phyloP scores from a whole-genome alignment of 2,113 vertebrate species.

The Pyrgilauda ruficollis region DNA sequence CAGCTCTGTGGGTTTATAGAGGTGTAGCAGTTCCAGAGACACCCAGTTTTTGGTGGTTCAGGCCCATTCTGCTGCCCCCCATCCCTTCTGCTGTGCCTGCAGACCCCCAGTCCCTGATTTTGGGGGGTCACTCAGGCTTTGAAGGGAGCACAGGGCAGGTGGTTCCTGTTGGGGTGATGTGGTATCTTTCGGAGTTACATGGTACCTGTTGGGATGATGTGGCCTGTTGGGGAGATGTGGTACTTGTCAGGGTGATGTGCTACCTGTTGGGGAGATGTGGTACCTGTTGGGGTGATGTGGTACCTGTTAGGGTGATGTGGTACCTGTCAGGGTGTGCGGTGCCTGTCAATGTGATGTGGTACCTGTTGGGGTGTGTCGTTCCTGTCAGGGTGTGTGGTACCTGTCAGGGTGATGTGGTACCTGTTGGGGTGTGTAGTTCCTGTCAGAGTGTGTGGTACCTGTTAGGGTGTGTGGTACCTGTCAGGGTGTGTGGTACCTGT shows the following conservation, averaged over 20 bases:
- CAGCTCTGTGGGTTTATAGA: accelerated
- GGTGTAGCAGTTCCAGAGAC: background rate
- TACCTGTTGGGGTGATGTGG: background rate
- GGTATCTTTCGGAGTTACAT: too few relatives aligned
- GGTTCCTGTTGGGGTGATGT: background rate
- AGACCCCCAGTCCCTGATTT: accelerated
- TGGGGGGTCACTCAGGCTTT: accelerated
- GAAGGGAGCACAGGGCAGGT: background rate
- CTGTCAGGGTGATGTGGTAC: background rate
- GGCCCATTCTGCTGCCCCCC: background rate
- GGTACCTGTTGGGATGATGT: background rate
- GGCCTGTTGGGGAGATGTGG: too few relatives aligned
- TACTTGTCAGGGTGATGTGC: background rate
- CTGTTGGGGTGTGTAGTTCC: too few relatives aligned
- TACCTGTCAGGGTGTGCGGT: background rate
- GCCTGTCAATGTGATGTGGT: too few relatives aligned
- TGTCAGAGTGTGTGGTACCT: too few relatives aligned
- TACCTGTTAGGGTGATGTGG: background rate
- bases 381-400: background rate
- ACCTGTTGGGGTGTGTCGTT: background rate
- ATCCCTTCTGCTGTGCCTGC: background rate
- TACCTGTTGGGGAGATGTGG: background rate
- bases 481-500: too few relatives aligned
- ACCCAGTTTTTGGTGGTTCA: background rate
- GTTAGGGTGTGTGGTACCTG: too few relatives aligned